Conservation (phyloP, 2,113 vertebrate species). For the Chitala chitala region DNA sequence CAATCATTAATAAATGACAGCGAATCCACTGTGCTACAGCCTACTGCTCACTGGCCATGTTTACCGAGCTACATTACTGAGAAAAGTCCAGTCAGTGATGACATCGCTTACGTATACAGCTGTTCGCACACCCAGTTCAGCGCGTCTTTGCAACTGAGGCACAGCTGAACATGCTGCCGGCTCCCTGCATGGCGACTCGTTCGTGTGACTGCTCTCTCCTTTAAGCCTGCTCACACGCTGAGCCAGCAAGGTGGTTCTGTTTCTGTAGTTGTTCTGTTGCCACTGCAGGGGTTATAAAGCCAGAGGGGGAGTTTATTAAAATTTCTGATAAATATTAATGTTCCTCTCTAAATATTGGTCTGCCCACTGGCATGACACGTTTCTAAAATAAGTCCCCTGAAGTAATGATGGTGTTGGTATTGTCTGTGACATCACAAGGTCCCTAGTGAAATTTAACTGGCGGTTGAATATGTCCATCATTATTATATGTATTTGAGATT, state of each 20-base stretch:
- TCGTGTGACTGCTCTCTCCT: too few species aligned
- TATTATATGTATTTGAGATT: too few species aligned
- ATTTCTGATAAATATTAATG: background rate
- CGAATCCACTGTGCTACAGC: background rate
- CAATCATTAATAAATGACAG: background rate
- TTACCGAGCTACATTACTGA: too few species aligned
- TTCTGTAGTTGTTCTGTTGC: constrained; percentile 45
- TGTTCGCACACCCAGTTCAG: background rate
- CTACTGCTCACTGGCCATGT: background rate
- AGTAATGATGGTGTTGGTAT: too few species aligned
- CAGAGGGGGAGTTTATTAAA: background rate
- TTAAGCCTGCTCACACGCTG: constrained; percentile 60
- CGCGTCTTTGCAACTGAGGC: background rate
- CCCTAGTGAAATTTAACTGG: too few species aligned
- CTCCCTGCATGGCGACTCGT: too few species aligned
- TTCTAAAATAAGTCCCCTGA: background rate
- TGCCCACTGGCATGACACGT: background rate
- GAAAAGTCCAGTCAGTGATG: background rate
- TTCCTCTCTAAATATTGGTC: background rate
- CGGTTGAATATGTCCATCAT: too few species aligned
- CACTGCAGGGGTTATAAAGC: background rate
- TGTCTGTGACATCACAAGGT: too few species aligned
- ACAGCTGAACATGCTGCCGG: background rate
- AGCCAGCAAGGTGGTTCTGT: constrained; percentile 17
- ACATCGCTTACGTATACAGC: background rate